phyloP scores from a whole-genome alignment of 2,113 vertebrate genomes.

The Camelus dromedarius region DNA sequence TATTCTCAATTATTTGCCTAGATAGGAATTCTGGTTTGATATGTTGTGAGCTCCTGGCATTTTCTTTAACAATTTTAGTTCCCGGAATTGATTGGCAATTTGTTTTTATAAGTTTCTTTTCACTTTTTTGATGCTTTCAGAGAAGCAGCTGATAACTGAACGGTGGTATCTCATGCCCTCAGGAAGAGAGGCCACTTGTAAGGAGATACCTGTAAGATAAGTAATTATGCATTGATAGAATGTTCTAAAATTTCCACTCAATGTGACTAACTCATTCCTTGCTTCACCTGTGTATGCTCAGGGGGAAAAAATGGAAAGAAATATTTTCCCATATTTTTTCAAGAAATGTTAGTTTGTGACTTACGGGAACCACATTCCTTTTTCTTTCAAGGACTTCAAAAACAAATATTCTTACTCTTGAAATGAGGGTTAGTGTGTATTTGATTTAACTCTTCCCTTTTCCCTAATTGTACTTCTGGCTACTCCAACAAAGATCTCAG shows the following conservation, averaged over 20 bases:
- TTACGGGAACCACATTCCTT: not conserved
- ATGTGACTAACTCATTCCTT: not conserved
- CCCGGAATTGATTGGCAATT: not conserved
- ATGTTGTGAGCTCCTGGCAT: not conserved
- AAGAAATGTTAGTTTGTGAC: not conserved
- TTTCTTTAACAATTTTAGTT: conserved; percentile 4
- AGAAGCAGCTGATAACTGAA: not conserved
- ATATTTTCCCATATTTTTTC: not conserved
- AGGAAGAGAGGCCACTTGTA: not conserved
- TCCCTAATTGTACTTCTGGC: not conserved
- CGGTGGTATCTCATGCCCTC: not conserved
- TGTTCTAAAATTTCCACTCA: not conserved
- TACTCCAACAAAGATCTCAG: not conserved
- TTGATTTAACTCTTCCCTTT: not conserved
- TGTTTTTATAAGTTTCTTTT: conserved; percentile 29
- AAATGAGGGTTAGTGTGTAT: not conserved
- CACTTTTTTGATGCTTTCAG: not conserved
- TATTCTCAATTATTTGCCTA: conserved; percentile 14
- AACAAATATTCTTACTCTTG: not conserved
- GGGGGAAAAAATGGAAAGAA: not conserved
- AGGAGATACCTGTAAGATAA: not conserved
- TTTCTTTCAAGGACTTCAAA: conserved; percentile 7
- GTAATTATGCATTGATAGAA: not conserved
- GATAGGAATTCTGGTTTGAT: not conserved
- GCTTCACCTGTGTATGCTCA: not conserved